Conservation (phyloP, 2,797 vertebrate genomes). For the Salarias fasciatus region DNA sequence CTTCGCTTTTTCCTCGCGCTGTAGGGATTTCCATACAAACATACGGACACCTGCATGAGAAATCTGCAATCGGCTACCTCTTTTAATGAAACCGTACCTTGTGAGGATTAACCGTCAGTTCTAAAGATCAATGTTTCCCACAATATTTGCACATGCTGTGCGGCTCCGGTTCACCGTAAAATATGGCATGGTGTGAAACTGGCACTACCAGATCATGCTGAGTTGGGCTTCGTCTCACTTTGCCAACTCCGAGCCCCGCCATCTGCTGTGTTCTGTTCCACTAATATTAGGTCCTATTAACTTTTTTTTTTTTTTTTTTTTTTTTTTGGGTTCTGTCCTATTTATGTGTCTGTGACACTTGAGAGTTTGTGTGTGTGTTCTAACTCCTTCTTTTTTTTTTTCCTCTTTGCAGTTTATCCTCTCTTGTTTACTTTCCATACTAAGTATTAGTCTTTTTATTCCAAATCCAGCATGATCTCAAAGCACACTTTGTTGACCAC, state of each 20-base stretch:
- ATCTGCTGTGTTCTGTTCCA: constrained; percentile 66
- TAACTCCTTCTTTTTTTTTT: neutral
- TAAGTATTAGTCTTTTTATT: constrained; percentile 5
- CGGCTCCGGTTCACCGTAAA: constrained; percentile 52
- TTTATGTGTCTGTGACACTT: constrained; percentile 1
- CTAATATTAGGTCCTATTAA: constrained; percentile 37
- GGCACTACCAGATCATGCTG: constrained; percentile 62
- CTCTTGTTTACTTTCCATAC: constrained; percentile 12
- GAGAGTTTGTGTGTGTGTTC: neutral
- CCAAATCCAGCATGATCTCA: constrained; percentile 21
- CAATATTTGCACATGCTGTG: constrained; percentile 53
- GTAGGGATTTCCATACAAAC: neutral
- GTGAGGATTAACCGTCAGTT: constrained; percentile 16
- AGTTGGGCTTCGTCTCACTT: constrained; percentile 60
- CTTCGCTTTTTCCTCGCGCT: neutral
- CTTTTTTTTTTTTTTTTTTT: constrained; percentile 30
- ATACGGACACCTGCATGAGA: neutral
- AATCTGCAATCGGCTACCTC: neutral
- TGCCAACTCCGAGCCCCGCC: constrained; percentile 62
- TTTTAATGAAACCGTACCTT: constrained; percentile 6
- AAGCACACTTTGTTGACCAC: constrained; percentile 36
- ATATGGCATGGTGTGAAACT: constrained; percentile 67
- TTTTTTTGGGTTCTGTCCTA: constrained; percentile 15
- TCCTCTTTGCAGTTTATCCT: constrained; percentile 1
- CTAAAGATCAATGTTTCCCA: constrained; percentile 45